A percentile compares a stretch with the other conserved stretches of the same genome.
Evolutionary conservation across 2,797 vertebrate genomes (phyloP).

Genomic region (Malacoraja senta): DNA sequence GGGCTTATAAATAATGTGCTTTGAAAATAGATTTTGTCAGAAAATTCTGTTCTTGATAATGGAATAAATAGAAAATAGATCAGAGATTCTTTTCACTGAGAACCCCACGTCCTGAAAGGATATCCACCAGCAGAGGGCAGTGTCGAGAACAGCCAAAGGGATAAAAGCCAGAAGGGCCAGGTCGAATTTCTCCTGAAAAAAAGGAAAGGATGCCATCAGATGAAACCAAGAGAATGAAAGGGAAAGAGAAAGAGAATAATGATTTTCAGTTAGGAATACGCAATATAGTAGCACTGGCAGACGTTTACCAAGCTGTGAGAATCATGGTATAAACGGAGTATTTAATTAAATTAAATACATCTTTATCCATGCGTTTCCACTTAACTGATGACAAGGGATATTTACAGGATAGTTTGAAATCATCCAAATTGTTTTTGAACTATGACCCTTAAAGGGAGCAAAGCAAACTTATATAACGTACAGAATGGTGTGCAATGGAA

Average conservation of each 20-base stretch:
- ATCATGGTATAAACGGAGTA: background rate
- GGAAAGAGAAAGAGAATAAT: slow-evolving; percentile 52
- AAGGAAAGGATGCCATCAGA: slow-evolving; percentile 40
- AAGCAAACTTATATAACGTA: background rate
- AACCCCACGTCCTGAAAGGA: slow-evolving; percentile 55
- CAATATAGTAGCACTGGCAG: background rate
- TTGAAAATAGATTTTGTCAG: background rate
- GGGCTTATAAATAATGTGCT: background rate
- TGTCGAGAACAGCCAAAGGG: slow-evolving; percentile 76
- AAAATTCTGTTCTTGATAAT: background rate
- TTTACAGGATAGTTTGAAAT: background rate
- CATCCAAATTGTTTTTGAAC: background rate
- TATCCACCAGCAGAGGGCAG: slow-evolving; percentile 77
- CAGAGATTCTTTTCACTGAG: background rate
- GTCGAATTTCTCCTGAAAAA: slow-evolving; percentile 68
- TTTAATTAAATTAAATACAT: background rate
- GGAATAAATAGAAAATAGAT: background rate
- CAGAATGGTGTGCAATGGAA: background rate
- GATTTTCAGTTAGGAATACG: background rate
- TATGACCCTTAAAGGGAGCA: background rate
- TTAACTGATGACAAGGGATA: background rate
- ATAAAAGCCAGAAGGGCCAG: slow-evolving; percentile 76
- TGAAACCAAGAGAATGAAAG: slow-evolving; percentile 55
- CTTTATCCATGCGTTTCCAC: background rate
- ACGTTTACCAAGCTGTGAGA: background rate